phyloP scores from a whole-genome alignment of 2,113 vertebrate genomes.

The Cheirogaleus medius region DNA sequence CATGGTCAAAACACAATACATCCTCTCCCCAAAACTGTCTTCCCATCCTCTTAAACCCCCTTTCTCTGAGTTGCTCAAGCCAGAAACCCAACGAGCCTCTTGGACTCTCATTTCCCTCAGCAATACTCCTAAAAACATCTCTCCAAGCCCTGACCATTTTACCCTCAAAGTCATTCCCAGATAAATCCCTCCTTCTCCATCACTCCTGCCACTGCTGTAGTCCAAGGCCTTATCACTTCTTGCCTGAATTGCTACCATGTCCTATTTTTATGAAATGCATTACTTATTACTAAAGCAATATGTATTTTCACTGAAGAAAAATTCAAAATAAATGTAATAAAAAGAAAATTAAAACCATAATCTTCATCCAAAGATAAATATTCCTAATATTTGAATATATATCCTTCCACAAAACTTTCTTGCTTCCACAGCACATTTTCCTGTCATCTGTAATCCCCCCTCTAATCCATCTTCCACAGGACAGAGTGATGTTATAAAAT shows the following conservation, averaged over 20 bases:
- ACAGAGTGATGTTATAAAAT: not conserved
- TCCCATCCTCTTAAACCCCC: not conserved
- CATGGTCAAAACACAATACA: not conserved
- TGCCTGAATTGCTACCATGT: not conserved
- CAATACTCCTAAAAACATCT: not conserved
- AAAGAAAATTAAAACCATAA: constrained; percentile 50
- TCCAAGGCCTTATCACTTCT: not conserved
- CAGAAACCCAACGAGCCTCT: not conserved
- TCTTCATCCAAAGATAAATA: constrained; percentile 16
- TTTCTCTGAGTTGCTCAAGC: not conserved
- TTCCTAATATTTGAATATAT: not conserved
- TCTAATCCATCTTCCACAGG: not conserved
- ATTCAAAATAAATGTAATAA: constrained; percentile 31
- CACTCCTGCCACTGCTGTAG: not conserved
- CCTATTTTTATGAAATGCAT: not conserved
- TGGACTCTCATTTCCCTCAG: not conserved
- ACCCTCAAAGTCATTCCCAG: not conserved
- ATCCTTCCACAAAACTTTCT: not conserved
- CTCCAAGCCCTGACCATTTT: not conserved
- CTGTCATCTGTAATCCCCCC: not conserved
- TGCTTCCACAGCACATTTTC: not conserved
- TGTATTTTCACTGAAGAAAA: not conserved
- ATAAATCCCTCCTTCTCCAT: not conserved
- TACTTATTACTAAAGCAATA: not conserved
- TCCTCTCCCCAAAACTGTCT: not conserved